Evolutionary conservation across 2,113 vertebrate species (phyloP).

Genomic region (Sapayoa aenigma): DNA sequence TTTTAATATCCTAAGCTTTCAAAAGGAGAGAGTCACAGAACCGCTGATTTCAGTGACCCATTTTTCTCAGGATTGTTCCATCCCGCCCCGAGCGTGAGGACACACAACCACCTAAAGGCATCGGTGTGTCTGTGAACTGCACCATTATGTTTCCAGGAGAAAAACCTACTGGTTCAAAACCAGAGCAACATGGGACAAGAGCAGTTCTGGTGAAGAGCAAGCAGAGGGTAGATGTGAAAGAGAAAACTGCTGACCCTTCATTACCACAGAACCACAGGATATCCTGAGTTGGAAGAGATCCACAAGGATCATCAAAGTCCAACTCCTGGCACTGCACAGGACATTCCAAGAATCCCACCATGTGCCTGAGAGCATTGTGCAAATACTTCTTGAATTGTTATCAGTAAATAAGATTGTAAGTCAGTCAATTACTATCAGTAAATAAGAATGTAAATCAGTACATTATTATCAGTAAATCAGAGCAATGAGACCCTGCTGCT

Average conservation of each 20-base stretch:
- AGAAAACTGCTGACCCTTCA: not conserved
- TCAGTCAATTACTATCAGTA: not conserved
- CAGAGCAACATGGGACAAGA: not conserved
- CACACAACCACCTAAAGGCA: not conserved
- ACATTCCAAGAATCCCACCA: not conserved
- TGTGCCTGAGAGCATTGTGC: not conserved
- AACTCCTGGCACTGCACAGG: not conserved
- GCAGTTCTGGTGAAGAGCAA: not conserved
- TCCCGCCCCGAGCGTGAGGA: not conserved
- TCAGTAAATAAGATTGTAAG: not conserved
- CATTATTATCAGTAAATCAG: not conserved
- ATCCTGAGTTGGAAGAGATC: not conserved
- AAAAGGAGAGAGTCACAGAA: not conserved
- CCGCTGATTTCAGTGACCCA: not conserved
- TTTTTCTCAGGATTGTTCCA: not conserved
- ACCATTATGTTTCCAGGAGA: not conserved
- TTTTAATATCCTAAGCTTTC: not conserved
- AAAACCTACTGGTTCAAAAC: not conserved
- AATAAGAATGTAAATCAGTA: not conserved
- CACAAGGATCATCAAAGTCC: not conserved
- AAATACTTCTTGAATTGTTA: too few species aligned
- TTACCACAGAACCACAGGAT: not conserved
- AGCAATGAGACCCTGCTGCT: not conserved
- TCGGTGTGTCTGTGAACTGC: not conserved
- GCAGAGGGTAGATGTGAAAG: not conserved